phyloP scores from a whole-genome alignment of 2,888 invertebrate species.

The Perdita meconis region DNA sequence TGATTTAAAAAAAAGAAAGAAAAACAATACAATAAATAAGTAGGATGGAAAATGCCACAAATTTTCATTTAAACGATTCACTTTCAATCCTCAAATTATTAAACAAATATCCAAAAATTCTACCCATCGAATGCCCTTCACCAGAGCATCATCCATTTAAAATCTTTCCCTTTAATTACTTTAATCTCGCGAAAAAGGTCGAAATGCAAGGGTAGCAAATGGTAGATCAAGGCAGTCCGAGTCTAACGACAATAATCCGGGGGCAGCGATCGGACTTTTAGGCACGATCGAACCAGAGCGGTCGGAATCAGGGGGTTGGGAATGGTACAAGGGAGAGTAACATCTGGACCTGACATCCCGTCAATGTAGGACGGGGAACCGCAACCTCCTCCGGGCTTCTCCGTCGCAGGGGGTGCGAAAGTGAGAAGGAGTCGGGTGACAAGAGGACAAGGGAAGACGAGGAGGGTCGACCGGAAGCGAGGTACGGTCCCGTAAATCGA shows the following conservation, averaged over 20 bases:
- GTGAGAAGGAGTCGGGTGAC: conserved; percentile 40
- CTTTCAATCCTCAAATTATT: too few relatives aligned
- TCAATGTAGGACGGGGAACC: conserved; percentile 71
- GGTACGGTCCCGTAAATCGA: conserved; percentile 49
- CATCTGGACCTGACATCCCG: conserved; percentile 79
- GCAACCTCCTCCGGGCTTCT: conserved; percentile 28
- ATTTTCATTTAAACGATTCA: too few relatives aligned
- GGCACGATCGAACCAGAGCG: conserved; percentile 25
- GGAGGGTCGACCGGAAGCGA: conserved; percentile 8
- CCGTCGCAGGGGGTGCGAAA: conserved; percentile 25
- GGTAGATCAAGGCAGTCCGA: conserved; percentile 26
- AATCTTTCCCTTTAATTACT: neutral
- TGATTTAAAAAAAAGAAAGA: too few relatives aligned
- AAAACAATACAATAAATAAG: too few relatives aligned
- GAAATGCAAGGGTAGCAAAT: neutral
- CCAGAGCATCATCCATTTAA: too few relatives aligned
- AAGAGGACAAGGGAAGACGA: neutral
- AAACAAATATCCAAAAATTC: too few relatives aligned
- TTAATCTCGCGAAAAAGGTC: neutral
- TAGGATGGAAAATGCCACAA: too few relatives aligned
- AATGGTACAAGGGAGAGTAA: conserved; percentile 65
- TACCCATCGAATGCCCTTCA: too few relatives aligned
- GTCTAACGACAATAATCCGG: conserved; percentile 63
- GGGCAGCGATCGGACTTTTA: conserved; percentile 51
- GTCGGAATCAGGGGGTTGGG: conserved; percentile 71